Evolutionary conservation across 2,888 invertebrate genomes (phyloP).

Genomic region (Muscina levida): DNA sequence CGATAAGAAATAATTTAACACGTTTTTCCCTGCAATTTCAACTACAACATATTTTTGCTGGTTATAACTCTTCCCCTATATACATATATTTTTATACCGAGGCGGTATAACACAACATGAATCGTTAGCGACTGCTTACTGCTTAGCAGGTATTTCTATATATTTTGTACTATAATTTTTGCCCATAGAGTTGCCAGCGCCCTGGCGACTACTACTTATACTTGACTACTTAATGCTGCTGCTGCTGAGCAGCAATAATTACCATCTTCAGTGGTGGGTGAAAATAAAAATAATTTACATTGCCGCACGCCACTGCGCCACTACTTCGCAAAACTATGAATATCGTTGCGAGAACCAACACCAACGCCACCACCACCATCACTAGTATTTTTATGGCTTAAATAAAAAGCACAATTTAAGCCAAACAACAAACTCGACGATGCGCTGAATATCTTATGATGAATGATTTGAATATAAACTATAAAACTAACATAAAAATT

Average conservation of each 20-base stretch:
- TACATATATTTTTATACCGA: too few species aligned
- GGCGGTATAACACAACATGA: too few species aligned
- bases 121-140: too few species aligned
- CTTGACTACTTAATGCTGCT: too few species aligned
- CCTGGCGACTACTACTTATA: too few species aligned
- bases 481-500: slow-evolving; percentile 36
- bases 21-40: slow-evolving; percentile 37
- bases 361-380: slow-evolving; percentile 19
- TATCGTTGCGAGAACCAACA: neutral
- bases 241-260: slow-evolving; percentile 17
- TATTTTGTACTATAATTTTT: too few species aligned
- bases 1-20: slow-evolving; percentile 64
- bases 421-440: neutral
- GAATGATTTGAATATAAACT: slow-evolving; percentile 40
- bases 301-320: slow-evolving; percentile 47
- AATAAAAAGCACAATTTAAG: slow-evolving; percentile 31
- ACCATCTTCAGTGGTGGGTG: slow-evolving; percentile 50
- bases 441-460: slow-evolving; percentile 32
- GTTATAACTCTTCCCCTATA: too few species aligned
- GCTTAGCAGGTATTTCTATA: too few species aligned
- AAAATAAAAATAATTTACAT: slow-evolving; percentile 53
- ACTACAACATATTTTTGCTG: too few species aligned
- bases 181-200: too few species aligned
- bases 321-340: too few species aligned
- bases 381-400: slow-evolving; percentile 9